Evolutionary conservation across 2,113 vertebrate species (phyloP), one percentile per base, ranked within the genome.

Genomic region (Puntigrus tetrazona): DNA sequence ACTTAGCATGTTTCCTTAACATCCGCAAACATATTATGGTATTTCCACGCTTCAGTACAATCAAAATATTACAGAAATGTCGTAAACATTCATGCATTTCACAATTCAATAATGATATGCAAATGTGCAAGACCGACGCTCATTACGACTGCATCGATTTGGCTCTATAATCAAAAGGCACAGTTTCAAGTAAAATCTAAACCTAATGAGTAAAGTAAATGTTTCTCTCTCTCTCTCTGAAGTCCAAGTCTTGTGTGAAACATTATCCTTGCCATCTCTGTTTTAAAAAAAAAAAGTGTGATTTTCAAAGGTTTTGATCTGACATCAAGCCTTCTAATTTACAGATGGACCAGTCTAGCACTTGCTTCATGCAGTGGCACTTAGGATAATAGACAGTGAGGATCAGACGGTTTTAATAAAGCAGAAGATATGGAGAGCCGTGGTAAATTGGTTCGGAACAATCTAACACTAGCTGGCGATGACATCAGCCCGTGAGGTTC

Each of bases 341-440:
- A 88, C 86, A 84, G 81, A 76, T 11, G 73, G 86, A 65, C 31
- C 69, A 14, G 88, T 82, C 87, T 88, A 81, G 20, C 85, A 84
- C 82, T 87, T 77, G 77, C 43, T 72, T 79, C 83, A 84, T 52
- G 87, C 55, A 59, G 84, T 89, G 87, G 74, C 88, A 90, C 87
- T 88, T 81, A 74, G 59, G 73, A 88, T 87, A 85, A 89, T 86
- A 87, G 67, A 87, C 86, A 87, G 86, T 61, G 83, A 84, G n/a
- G 87, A 89, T 90, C 72, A 88, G 84, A 91, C 87, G 88, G 79
- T 87, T 91, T 89, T 90, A 91, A 92, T 91, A 92, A 90, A 90
- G 85, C 85, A 87, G 85, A 81, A 86, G 87, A 89, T 88, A 88
- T 76, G 83, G 87, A n/a, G n/a, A 85, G 75, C 75, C 57, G 43